phyloP scores from a whole-genome alignment of 2,113 vertebrate genomes.

The Alligator mississippiensis region DNA sequence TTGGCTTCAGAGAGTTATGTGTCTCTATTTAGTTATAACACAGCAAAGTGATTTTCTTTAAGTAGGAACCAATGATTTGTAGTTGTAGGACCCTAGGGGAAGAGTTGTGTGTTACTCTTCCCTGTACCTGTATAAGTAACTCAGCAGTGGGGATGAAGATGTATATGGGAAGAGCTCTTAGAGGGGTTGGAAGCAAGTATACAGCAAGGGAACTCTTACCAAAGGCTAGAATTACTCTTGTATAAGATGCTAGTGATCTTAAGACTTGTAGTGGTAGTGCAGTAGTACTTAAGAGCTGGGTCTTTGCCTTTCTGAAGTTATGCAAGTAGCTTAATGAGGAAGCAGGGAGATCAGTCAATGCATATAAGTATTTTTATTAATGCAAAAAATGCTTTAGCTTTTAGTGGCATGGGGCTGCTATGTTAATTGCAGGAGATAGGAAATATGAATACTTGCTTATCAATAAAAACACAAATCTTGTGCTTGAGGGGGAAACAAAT shows the following conservation, averaged over 20 bases:
- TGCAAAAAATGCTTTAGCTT: background rate
- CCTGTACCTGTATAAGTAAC: background rate
- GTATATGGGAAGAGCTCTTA: background rate
- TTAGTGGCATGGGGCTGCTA: background rate
- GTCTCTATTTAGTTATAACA: background rate
- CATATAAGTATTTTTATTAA: background rate
- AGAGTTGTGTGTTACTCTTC: background rate
- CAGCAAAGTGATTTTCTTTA: background rate
- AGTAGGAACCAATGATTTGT: background rate
- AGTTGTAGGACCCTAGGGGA: background rate
- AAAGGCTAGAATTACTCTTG: background rate
- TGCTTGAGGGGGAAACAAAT: conserved; percentile 63
- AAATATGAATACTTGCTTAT: conserved; percentile 14
- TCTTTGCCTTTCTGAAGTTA: background rate
- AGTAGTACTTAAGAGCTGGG: background rate
- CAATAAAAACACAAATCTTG: conserved; percentile 62
- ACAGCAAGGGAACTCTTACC: background rate
- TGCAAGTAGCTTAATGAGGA: background rate
- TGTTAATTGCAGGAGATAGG: background rate
- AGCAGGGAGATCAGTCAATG: background rate
- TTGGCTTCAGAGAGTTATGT: rapidly evolving
- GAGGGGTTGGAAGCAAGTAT: background rate
- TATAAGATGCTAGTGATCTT: background rate
- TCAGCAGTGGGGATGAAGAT: rapidly evolving
- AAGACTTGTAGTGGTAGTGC: background rate